Conservation (phyloP, 2,888 invertebrate genomes). For the Nesidiocoris tenuis region DNA sequence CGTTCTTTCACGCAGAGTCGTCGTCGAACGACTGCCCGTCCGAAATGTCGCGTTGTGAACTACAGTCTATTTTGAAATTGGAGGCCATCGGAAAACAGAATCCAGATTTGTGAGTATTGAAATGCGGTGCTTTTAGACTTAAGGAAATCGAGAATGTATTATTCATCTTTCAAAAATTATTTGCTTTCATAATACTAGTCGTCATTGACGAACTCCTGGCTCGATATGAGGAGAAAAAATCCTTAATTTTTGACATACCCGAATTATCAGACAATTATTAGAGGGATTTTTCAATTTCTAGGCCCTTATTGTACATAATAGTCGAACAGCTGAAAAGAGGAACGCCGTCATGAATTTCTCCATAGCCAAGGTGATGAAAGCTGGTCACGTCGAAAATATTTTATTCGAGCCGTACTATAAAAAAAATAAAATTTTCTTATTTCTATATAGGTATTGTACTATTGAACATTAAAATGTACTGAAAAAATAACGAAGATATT, state of each 20-base stretch:
- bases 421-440: too few relatives aligned
- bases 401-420: too few relatives aligned
- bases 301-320: slow-evolving; percentile 32
- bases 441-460: too few relatives aligned
- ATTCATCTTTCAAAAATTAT: not conserved
- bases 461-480: too few relatives aligned
- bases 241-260: not conserved
- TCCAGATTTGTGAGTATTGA: slow-evolving; percentile 26
- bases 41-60: slow-evolving; percentile 26
- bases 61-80: slow-evolving; percentile 30
- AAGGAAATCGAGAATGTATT: not conserved
- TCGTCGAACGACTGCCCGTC: slow-evolving; percentile 9
- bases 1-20: too few relatives aligned
- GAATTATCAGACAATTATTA: too few relatives aligned
- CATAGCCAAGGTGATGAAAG: too few relatives aligned
- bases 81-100: slow-evolving; percentile 38
- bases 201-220: too few relatives aligned
- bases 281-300: not conserved
- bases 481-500: too few relatives aligned
- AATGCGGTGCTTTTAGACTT: not conserved
- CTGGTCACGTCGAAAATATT: too few relatives aligned
- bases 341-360: not conserved
- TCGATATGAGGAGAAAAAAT: too few relatives aligned
- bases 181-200: not conserved
- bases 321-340: slow-evolving; percentile 28